A percentile compares a stretch with the other conserved stretches of the same genome.
Conservation (phyloP, 2,797 vertebrate species). For the Pipistrellus pygmaeus region DNA sequence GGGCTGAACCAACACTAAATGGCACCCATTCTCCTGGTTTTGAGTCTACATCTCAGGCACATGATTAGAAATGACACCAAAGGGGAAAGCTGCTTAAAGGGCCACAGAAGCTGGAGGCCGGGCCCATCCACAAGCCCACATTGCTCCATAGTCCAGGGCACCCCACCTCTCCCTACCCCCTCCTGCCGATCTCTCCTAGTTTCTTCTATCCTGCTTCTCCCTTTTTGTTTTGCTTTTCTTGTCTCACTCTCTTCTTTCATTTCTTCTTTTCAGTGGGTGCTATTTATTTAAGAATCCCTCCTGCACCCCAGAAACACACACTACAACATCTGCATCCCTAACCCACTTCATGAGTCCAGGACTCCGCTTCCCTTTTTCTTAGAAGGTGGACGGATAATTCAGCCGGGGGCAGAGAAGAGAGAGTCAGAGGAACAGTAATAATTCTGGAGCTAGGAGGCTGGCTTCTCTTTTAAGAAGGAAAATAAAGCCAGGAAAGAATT, state of each 20-base stretch:
- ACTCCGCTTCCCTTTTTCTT: background rate
- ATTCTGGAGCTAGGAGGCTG: background rate
- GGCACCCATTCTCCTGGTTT: background rate
- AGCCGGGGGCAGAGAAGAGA: background rate
- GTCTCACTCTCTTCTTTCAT: accelerated
- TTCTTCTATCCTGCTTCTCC: background rate
- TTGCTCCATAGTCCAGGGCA: accelerated
- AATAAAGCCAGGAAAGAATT: conserved; percentile 38
- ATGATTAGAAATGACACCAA: background rate
- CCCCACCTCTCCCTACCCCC: background rate
- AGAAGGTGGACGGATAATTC: background rate
- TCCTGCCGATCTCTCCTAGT: background rate
- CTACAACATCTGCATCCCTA: background rate
- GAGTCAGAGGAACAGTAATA: background rate
- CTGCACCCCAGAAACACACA: background rate
- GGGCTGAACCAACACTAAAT: background rate
- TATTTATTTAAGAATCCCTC: background rate
- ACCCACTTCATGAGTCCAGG: background rate
- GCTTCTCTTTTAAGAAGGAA: background rate
- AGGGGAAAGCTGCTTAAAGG: background rate
- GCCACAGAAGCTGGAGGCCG: background rate
- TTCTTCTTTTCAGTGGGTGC: background rate
- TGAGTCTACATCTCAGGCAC: background rate
- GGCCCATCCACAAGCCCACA: accelerated
- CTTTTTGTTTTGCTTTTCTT: background rate